phyloP scores from a whole-genome alignment of 2,113 vertebrate species.

The Malurus cyaneus region DNA sequence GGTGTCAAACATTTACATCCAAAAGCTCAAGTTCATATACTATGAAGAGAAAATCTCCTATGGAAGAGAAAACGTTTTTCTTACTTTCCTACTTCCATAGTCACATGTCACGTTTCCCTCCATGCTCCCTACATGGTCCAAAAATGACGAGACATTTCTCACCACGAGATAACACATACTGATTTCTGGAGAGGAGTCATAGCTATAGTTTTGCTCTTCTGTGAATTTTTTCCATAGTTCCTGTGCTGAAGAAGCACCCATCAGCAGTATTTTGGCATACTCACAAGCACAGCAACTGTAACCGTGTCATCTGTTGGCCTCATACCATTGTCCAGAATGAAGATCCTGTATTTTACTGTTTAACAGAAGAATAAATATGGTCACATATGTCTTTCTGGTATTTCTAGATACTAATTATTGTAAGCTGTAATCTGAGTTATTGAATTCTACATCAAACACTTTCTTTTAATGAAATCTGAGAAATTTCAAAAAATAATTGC shows the following conservation, averaged over 20 bases:
- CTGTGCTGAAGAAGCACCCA: background rate
- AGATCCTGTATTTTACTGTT: conserved; percentile 72
- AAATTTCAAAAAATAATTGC: background rate
- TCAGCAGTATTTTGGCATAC: background rate
- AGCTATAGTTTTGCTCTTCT: background rate
- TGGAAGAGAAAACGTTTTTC: background rate
- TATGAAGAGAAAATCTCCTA: background rate
- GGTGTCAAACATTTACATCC: background rate
- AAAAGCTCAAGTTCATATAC: background rate
- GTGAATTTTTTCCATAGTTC: background rate
- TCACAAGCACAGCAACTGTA: conserved; percentile 64
- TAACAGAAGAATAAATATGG: background rate
- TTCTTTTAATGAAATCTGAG: background rate
- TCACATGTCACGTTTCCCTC: accelerated
- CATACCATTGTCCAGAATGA: conserved; percentile 70
- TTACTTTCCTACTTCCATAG: background rate
- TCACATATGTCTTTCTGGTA: background rate
- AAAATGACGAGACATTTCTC: background rate
- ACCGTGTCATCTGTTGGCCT: conserved; percentile 50
- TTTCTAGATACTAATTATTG: background rate
- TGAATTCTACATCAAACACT: background rate
- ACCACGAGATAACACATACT: background rate
- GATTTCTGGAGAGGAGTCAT: background rate
- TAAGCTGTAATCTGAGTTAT: background rate
- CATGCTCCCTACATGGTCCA: background rate